Conservation (phyloP, 2,797 vertebrate species). For the Lacerta viridis region DNA sequence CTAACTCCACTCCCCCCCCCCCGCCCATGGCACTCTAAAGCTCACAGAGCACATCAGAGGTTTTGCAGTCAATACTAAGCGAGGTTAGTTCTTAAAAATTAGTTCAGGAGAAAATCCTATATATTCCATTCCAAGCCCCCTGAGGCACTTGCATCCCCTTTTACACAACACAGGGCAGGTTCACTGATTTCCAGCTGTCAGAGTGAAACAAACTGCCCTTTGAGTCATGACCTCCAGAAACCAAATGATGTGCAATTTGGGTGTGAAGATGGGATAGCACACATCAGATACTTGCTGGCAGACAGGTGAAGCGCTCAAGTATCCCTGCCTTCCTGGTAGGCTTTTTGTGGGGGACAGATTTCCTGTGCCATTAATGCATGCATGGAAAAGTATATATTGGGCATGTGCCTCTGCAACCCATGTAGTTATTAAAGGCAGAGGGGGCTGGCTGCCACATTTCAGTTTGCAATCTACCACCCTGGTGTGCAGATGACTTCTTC, state of each 20-base stretch:
- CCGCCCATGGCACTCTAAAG: conserved; percentile 23
- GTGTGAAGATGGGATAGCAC: not conserved
- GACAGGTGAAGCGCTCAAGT: not conserved
- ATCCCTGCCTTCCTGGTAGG: not conserved
- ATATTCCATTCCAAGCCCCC: conserved; percentile 36
- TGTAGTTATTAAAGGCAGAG: not conserved
- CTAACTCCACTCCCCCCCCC: not conserved
- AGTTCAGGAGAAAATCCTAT: not conserved
- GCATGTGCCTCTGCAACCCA: not conserved
- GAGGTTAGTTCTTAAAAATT: conserved; percentile 25
- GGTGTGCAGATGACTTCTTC: not conserved
- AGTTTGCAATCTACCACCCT: not conserved
- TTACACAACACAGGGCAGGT: not conserved
- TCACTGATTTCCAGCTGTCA: conserved; percentile 21
- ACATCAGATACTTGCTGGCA: not conserved
- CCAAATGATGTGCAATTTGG: conserved; percentile 11
- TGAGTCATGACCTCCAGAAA: conserved; percentile 38
- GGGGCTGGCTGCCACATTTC: not conserved
- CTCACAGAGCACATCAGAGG: conserved; percentile 5
- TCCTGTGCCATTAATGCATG: not conserved
- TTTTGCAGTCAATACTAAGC: conserved; percentile 49
- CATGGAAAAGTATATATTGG: not conserved
- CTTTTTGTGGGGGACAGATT: not conserved
- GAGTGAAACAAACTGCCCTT: conserved; percentile 55
- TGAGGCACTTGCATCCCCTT: not conserved